Evolutionary conservation across 2,888 invertebrate genomes (phyloP).

Genomic region (Resseliella maxima): DNA sequence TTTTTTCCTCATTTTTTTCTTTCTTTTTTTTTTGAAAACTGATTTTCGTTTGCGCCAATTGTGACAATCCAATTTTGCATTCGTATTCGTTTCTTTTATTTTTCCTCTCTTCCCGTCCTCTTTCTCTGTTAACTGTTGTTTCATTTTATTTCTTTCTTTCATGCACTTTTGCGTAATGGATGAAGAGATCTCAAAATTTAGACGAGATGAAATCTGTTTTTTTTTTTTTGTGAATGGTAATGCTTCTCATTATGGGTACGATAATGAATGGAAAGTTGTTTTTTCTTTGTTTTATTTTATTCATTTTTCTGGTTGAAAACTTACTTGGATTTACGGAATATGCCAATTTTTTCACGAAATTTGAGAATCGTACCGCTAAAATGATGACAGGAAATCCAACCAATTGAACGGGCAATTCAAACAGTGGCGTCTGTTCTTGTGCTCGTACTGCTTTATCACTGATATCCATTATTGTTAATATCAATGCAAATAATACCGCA

Average conservation of each 20-base stretch:
- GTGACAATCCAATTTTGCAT: background rate
- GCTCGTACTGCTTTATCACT: conserved; percentile 59
- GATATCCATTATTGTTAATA: conserved; percentile 20
- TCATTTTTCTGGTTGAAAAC: conserved; percentile 62
- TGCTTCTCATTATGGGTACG: background rate
- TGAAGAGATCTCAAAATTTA: no score
- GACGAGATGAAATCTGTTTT: background rate
- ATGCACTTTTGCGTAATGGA: no score
- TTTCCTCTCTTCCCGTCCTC: background rate
- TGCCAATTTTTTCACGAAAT: conserved; percentile 84
- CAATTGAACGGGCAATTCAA: conserved; percentile 85
- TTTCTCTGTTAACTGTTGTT: background rate
- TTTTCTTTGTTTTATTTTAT: background rate
- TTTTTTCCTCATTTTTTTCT: no score
- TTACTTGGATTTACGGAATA: conserved; percentile 86
- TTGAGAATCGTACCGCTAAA: conserved; percentile 79
- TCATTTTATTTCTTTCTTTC: background rate
- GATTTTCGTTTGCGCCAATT: background rate
- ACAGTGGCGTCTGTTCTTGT: conserved; percentile 67
- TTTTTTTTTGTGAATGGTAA: background rate
- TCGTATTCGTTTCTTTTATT: background rate
- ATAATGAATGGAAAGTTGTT: background rate
- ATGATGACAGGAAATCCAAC: conserved; percentile 87
- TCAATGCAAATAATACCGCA: background rate
- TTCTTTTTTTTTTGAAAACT: background rate